Conservation (phyloP, 2,113 vertebrate genomes). For the Cercocebus atys region DNA sequence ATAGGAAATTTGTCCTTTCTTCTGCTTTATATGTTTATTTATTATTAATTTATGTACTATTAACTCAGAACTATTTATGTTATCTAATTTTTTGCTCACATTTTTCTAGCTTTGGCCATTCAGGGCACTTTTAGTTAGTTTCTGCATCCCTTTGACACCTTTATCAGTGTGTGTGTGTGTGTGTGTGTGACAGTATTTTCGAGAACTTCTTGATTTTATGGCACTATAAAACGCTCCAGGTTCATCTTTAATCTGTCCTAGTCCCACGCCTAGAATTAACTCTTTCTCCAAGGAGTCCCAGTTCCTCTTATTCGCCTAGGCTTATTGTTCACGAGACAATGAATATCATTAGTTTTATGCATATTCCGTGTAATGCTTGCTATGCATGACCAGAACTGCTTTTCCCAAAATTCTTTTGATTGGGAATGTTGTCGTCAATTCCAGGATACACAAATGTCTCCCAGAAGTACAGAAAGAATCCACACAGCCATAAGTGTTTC, state of each 20-base stretch:
- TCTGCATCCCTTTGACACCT: background rate
- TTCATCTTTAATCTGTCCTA: background rate
- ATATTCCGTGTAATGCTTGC: background rate
- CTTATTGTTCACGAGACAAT: background rate
- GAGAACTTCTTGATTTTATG: background rate
- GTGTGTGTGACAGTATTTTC: background rate
- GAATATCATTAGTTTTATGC: background rate
- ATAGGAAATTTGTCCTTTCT: background rate
- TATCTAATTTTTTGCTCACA: background rate
- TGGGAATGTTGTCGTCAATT: background rate
- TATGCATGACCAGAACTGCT: background rate
- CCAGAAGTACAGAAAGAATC: background rate
- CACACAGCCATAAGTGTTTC: background rate
- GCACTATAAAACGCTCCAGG: background rate
- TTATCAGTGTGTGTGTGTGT: background rate
- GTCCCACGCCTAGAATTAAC: background rate
- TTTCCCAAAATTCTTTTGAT: background rate
- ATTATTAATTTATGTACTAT: background rate
- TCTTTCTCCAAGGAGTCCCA: background rate
- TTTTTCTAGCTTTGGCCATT: background rate
- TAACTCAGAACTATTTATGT: background rate
- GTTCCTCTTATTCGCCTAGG: background rate
- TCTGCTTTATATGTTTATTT: background rate
- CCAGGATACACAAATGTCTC: background rate
- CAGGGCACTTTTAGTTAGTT: background rate